Base-by-base conservation (phyloP, 2,113 vertebrate genomes). In the Vombatus ursinus region DNA sequence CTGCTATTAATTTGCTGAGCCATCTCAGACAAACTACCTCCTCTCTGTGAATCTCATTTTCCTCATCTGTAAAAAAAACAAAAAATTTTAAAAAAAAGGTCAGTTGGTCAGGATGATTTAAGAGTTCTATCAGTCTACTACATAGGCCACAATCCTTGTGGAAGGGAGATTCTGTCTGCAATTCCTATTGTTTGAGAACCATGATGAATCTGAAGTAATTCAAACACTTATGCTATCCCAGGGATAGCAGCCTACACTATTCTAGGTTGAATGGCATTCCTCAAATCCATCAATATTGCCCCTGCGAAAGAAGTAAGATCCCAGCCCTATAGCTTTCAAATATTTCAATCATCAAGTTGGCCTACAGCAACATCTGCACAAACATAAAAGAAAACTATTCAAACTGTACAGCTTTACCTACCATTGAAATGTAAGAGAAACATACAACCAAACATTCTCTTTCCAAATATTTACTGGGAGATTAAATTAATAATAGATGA, bases 151-250 rank as follows among this genome's bases (percentile, higher is more conserved):
- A 68, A 94, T 97, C 52, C 95, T 68, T 53, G 51, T 84, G 97
- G 96, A 95, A 98, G 95, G 89, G 92, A 57, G 3, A 97, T 97
- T 95, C 97, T 97, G 95, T 92, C 93, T 90, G 90, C 95, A 97
- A 98, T 98, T 98, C 97, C 50, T 96, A 94, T 68, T 93, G 96
- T 92, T 97, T 92, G 92, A 98, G 97, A 98, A 0, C 92, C 93
- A 96, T 95, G 93, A 97, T 95, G 97, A 98, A 93, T 98, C 98
- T 97, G 96, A 37, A 51, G 47, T 97, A 97, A 97, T 97, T 98
- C 97, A 97, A 94, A 96, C 89, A 95, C 47, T 84, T 10, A 93
- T 94, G 95, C 97, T 48, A 50, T 89, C 54, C 89, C 97, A 95
- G 93, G 94, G 96, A 95, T 50, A 95, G 96, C 94, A 96, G 97